Evolutionary conservation across 2,113 vertebrate species (phyloP), one percentile per base, ranked within the genome.

Genomic region (Trichechus manatus): DNA sequence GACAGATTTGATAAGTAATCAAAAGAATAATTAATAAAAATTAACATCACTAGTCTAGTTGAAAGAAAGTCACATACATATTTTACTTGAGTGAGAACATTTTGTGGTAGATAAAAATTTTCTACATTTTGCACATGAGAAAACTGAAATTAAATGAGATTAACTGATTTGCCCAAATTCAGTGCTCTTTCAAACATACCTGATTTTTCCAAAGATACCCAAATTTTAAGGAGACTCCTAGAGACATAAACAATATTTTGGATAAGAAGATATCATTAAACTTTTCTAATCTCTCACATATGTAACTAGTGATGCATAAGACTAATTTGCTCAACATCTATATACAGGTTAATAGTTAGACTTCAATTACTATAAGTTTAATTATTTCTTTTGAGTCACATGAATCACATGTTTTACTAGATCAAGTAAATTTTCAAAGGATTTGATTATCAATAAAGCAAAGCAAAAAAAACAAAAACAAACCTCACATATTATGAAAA

Each of bases 381-480:
- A 79, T 66, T 29, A 70, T 89, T 92, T 88, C 17, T 17, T 91
- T 56, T 89, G 64, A 94, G 22, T 93, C 59, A 96, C 86, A 17
- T 36, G n/a, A 90, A 84, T 93, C 23, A 92, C 31, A 70, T n/a
- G 81, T 94, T 87, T 97, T 87, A 93, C 7, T n/a, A 53, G 33
- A 42, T 74, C 33, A 93, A 72, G 47, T 59, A 94, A 90, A 56
- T 94, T 63, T 93, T 15, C 23, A 66, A 78, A 89, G 20, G 22
- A 70, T 75, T 25, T 96, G 31, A 93, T 22, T 83, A 56, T 53
- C 39, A 66, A 72, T 75, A 44, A 96, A 83, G 56, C 6, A 63
- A 96, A 87, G 11, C 22, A 61, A 61, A 90, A 81, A 10, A 61
- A 47, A 70, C 6, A 50, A 90, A 92, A 82, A 39, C 0, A 68